phyloP scores from a whole-genome alignment of 2,797 vertebrate species.

The Chaenodraco wilsoni region DNA sequence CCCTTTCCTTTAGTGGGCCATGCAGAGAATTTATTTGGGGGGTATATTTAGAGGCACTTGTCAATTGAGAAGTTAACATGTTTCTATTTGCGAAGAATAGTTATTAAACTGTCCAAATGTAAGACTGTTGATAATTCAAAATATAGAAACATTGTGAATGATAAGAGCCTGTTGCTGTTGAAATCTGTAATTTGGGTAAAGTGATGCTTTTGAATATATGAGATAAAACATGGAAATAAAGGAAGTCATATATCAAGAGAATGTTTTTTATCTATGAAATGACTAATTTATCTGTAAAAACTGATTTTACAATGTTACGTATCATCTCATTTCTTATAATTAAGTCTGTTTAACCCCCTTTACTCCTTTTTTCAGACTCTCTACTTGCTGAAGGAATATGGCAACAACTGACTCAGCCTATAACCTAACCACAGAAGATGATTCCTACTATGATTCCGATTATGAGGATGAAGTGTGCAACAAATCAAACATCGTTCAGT shows the following conservation, averaged over 20 bases:
- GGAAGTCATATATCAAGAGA: neutral
- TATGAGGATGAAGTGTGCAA: constrained; percentile 69
- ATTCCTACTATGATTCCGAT: rapidly evolving
- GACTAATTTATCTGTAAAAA: neutral
- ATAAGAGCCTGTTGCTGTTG: too few species aligned
- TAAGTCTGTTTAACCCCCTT: neutral
- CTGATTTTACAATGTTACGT: neutral
- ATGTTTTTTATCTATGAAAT: neutral
- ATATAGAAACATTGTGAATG: too few species aligned
- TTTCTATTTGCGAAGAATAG: neutral
- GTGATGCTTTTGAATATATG: too few species aligned
- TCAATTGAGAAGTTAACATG: neutral
- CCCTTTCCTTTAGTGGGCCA: neutral
- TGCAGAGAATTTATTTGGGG: neutral
- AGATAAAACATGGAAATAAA: neutral
- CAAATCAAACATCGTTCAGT: constrained; percentile 36
- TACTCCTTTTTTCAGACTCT: constrained; percentile 2
- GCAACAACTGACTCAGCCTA: neutral
- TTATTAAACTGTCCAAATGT: neutral
- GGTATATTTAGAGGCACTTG: neutral
- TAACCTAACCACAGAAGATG: rapidly evolving
- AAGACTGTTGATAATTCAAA: too few species aligned
- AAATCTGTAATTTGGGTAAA: neutral
- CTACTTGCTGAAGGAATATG: constrained; percentile 36
- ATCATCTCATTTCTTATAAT: neutral